Conservation (phyloP, 2,888 invertebrate genomes). For the Drosophila bunnanda region DNA sequence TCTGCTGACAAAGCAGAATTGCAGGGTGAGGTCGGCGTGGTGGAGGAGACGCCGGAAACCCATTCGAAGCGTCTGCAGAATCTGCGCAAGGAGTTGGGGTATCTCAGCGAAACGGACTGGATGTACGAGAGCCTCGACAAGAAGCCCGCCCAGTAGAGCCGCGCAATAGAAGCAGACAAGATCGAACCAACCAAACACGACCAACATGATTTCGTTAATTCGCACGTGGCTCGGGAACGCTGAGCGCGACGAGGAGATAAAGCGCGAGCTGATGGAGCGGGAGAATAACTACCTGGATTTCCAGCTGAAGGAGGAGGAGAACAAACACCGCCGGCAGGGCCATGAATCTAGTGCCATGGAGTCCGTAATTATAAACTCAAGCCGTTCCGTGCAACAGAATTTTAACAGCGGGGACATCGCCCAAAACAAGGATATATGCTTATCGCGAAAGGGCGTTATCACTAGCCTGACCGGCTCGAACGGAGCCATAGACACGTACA, state of each 20-base stretch:
- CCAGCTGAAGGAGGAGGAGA: constrained; percentile 59
- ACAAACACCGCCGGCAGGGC: background rate
- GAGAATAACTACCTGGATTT: constrained; percentile 85
- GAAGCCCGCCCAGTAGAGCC: constrained; percentile 64
- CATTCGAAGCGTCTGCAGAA: constrained; percentile 90
- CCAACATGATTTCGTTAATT: constrained; percentile 26
- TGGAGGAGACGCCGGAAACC: constrained; percentile 87
- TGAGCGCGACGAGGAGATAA: constrained; percentile 82
- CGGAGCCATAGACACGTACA: constrained; percentile 87
- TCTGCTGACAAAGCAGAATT: constrained; percentile 74
- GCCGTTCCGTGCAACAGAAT: constrained; percentile 23
- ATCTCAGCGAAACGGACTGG: constrained; percentile 92
- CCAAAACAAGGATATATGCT: constrained; percentile 26
- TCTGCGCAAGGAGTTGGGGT: constrained; percentile 90
- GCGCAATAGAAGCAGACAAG: constrained; percentile 3
- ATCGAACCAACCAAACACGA: background rate
- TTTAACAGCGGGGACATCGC: background rate
- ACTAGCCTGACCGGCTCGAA: constrained; percentile 86
- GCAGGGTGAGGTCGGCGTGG: constrained; percentile 80
- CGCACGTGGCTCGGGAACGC: background rate
- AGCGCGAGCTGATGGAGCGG: constrained; percentile 85
- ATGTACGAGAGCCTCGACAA: constrained; percentile 90
- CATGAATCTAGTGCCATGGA: constrained; percentile 11
- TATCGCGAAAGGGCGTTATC: constrained; percentile 85
- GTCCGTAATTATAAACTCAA: background rate